Base-by-base conservation (phyloP, 2,888 invertebrate species). In the Colletes collaris region DNA sequence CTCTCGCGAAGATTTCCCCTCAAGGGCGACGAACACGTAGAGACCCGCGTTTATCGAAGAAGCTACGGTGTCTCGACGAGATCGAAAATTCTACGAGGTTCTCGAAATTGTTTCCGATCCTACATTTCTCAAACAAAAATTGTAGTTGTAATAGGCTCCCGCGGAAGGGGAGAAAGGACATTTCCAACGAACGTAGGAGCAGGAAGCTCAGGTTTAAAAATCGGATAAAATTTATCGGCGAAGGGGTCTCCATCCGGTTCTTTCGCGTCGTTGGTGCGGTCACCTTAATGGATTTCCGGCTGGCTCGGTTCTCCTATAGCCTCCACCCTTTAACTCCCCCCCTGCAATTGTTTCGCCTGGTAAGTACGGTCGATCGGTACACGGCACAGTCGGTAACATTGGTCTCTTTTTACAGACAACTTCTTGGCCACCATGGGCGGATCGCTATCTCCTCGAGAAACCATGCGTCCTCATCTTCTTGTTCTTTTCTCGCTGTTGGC, bases 391-490 rank as follows among this genome's bases (percentile, higher is more conserved):
- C 83, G 85, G 83, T 86, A 87, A 86, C 78, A 73, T 76, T 71
- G 83, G 82, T 85, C 81, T 85, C 86, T 86, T 87, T 88, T 87
- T 85, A 82, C 81, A 69, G 78, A 56, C 71, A 79, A 84, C 82
- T 79, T 76, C 81, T 83, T 88, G 87, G 90, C 88, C 86, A 84
- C 79, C 80, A 13, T 16, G 46, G 44, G 83, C 76, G 87, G 88
- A 89, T 89, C 87, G 86, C 88, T 86, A 90, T 91, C 88, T 58
- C 2, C 89, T 88, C 85, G 82, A 86, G 88, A 87, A 87, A 83
- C 69, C 50, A 52, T 64, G 46, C 63, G 52, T 74, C 64, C 67
- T 52, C 64, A 56, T 50, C 50, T 19, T 63, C 37, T 49, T n/a
- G 27, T 44, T 6, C 49, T 52, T 16, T 40, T 44, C 49, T 62